Evolutionary conservation across 2,113 vertebrate genomes (phyloP), one percentile per base, ranked within the genome.

Genomic region (Vidua macroura): DNA sequence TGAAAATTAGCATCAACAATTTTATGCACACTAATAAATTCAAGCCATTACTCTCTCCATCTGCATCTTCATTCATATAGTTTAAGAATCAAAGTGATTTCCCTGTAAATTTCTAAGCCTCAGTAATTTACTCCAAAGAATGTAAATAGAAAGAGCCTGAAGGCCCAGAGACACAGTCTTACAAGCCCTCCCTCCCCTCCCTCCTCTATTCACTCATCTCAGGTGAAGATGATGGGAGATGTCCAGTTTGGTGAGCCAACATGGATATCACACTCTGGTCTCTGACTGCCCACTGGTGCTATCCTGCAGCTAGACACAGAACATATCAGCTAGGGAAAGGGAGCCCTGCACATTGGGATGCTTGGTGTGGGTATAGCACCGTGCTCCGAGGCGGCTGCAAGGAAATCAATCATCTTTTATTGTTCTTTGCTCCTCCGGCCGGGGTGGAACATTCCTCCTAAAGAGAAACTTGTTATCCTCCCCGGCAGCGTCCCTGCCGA

Each of bases 1-100:
- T 96, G 94, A 96, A 97, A 97, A 97, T 93, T 92, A 96, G 73
- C 96, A 96, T 90, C 90, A 93, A 90, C 96, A 92, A 92, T 97
- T 96, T 97, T 96, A 96, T 69, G 93, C 73, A 16, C 52, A 7
- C 93, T 96, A 97, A 97, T 97, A 96, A 96, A 97, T 96, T 96
- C 90, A 93, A 96, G 94, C 95, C 94, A 93, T 97, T 96, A 95
- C 94, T 96, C 93, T 95, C 95, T 90, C 95, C 95, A 96, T 97
- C 96, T 97, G 96, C 93, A 90, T 73, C 95, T 96, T 94, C 95
- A 96, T 96, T 96, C 93, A 86, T 95, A 93, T 18, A 86, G 88
- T 92, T 92, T 94, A 96, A 96, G 94, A 95, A 96, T 96, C 73
- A 88, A 94, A 97, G 80, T 3, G 73, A 93, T 97, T 97, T 95